Evolutionary conservation across 2,113 vertebrate species (phyloP), one percentile per base, ranked within the genome.

Genomic region (Crotalus helleri): DNA sequence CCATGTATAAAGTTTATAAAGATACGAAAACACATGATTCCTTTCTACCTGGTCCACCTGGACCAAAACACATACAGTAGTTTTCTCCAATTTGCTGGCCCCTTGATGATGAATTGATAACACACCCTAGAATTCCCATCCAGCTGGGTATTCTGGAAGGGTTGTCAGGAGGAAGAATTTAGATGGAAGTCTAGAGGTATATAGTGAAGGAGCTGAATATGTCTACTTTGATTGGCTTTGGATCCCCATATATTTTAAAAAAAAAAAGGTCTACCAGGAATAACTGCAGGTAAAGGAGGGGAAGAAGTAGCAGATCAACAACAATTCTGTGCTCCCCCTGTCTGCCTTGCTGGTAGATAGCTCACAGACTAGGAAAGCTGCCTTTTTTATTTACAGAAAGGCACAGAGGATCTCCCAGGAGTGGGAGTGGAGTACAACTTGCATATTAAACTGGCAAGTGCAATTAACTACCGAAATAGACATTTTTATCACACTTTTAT

Each of bases 401-500:
- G 85, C 93, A 23, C 0, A 0, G 92, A 93, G 93, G 46, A 44
- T 9, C 97, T 93, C 95, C 0, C 61, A 86, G 96, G 93, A 74
- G 94, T 8, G 51, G 51, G 44, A 29, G 39, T 17, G 93, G 0
- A 0, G 90, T 49, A 0, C 93, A 1, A 11, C 95, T 91, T 55
- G 92, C 95, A 93, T 96, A 94, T 96, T 96, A 96, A 96, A 95
- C 21, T 89, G 93, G 96, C 92, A 96, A 90, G 9, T 90, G 95
- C 97, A 95, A 94, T 97, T 97, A 97, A 96, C 95, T 88, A 95
- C 93, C 92, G 92, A 97, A 96, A 97, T 96, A 91, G 95, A 95
- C 96, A 13, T 95, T 97, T 97, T 97, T 95, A 95, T 95, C 96
- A 96, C 90, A 0, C 55, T 97, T 97, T 97, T 97, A 97, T 97